phyloP scores from a whole-genome alignment of 2,797 vertebrate species.

The Anas bahamensis region DNA sequence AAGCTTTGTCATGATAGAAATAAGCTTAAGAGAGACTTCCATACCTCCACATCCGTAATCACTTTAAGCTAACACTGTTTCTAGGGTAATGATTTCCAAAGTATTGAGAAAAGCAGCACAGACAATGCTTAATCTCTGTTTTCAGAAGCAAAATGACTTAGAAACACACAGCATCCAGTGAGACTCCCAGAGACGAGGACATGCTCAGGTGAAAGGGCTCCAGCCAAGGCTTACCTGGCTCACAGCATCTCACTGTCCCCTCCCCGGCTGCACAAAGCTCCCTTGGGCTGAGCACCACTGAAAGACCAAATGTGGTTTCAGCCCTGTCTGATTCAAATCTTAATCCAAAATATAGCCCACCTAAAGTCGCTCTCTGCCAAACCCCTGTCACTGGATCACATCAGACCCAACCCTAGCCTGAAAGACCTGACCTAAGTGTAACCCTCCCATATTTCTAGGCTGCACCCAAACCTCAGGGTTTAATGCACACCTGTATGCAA shows the following conservation, averaged over 20 bases:
- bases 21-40: accelerated
- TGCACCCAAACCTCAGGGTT: accelerated
- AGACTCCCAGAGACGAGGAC: accelerated
- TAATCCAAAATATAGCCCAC: accelerated
- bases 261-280: neutral
- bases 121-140: neutral
- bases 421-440: accelerated
- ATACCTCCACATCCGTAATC: neutral
- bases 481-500: neutral
- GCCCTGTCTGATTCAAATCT: accelerated
- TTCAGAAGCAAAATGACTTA: accelerated
- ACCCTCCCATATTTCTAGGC: accelerated
- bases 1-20: neutral
- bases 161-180: accelerated
- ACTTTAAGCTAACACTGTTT: neutral
- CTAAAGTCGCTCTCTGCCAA: accelerated
- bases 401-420: accelerated
- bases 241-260: accelerated
- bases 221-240: accelerated
- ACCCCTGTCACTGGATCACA: accelerated
- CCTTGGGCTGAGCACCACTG: neutral
- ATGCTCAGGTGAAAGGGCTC: accelerated
- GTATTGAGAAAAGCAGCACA: neutral
- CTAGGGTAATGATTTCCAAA: too few relatives aligned
- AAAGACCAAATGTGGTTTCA: accelerated